Conservation (phyloP, 2,797 vertebrate genomes). For the Xenops minutus region DNA sequence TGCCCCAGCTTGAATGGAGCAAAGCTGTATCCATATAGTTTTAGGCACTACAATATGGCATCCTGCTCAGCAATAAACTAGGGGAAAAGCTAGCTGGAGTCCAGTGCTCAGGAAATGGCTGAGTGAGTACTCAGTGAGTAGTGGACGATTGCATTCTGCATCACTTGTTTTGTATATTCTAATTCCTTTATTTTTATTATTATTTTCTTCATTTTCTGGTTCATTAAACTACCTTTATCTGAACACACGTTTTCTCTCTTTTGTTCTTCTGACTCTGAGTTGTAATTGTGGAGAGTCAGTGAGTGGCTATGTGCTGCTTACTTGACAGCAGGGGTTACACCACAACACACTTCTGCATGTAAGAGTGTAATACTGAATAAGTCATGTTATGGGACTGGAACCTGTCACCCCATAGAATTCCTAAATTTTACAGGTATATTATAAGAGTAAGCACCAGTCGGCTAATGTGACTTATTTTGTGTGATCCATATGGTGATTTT, state of each 20-base stretch:
- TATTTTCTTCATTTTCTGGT: not conserved
- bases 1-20: no score
- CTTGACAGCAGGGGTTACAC: not conserved
- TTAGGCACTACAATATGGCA: no score
- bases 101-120: not conserved
- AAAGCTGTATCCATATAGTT: no score
- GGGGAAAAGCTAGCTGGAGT: not conserved
- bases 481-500: not conserved
- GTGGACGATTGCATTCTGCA: not conserved
- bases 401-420: not conserved
- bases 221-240: not conserved
- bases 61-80: not conserved
- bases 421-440: not conserved
- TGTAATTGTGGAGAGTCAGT: not conserved
- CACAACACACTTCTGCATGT: not conserved
- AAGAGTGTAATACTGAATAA: not conserved
- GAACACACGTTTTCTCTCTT: fast-evolving
- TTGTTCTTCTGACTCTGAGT: not conserved
- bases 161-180: not conserved
- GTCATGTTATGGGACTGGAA: not conserved
- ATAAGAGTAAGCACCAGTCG: not conserved
- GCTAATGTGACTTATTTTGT: not conserved
- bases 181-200: not conserved
- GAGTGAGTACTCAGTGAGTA: not conserved
- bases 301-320: not conserved